Evolutionary conservation across 2,888 invertebrate genomes (phyloP).

Genomic region (Tenthredo notha): DNA sequence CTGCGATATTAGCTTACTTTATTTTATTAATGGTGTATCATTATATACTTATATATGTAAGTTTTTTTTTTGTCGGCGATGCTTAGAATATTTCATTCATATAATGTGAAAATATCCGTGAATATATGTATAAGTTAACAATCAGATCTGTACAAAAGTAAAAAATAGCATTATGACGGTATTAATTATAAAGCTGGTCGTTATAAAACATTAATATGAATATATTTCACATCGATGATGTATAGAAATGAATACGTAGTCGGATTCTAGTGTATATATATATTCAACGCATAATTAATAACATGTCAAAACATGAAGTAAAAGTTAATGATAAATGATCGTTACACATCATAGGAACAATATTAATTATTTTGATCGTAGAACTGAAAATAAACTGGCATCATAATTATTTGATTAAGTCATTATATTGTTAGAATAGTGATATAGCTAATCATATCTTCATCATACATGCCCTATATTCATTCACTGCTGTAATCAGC

Average conservation of each 20-base stretch:
- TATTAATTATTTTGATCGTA: conserved; percentile 16
- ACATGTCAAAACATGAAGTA: not conserved
- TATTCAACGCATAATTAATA: not conserved
- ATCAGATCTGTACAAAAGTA: conserved; percentile 47
- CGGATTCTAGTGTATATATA: not conserved
- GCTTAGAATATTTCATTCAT: not conserved
- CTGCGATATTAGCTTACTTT: not conserved
- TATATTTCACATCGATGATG: conserved; percentile 3
- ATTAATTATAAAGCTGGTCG: not conserved
- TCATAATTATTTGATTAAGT: conserved; percentile 35
- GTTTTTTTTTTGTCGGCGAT: not conserved
- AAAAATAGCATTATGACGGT: conserved; percentile 19
- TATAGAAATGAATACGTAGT: not conserved
- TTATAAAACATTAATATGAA: not conserved
- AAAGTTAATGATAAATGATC: conserved; percentile 1
- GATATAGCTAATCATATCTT: conserved; percentile 3
- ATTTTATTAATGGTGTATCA: not conserved
- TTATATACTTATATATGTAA: not conserved
- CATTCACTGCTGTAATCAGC: not conserved
- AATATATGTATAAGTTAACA: conserved; percentile 17
- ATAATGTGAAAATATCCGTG: conserved; percentile 1
- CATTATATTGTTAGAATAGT: conserved; percentile 11
- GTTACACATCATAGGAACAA: conserved; percentile 23
- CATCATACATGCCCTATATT: conserved; percentile 4
- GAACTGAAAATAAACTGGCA: conserved; percentile 37